These are phyloP conservation scores for Danionella dracula DNA, from an alignment of 2,797 vertebrate genomes.

Conservation along the genomic window DNA sequence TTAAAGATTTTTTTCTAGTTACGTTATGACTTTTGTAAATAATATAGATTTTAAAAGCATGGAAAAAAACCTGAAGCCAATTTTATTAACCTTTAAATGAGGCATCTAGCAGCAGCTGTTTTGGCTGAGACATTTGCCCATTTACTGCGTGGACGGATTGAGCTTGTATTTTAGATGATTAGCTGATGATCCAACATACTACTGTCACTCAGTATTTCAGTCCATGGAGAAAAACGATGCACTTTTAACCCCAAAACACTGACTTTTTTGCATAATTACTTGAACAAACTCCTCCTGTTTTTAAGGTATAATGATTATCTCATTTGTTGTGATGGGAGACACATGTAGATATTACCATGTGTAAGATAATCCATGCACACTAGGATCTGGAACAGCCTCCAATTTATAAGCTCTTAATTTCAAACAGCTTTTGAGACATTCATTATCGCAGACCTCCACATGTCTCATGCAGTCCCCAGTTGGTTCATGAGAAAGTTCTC, in stretches of 20 bases:
- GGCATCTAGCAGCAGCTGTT: constrained; percentile 60
- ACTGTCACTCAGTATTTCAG: constrained; percentile 55
- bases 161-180: constrained; percentile 53
- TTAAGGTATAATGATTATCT: not conserved
- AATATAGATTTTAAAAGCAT: constrained; percentile 45
- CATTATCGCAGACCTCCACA: not conserved
- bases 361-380: not conserved
- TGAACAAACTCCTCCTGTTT: constrained; percentile 14
- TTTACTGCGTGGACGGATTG: constrained; percentile 48
- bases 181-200: constrained; percentile 50
- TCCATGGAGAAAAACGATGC: constrained; percentile 63
- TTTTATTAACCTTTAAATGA: constrained; percentile 53
- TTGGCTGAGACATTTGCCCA: constrained; percentile 44
- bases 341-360: not conserved
- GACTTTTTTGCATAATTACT: constrained; percentile 52
- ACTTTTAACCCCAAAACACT: constrained; percentile 57
- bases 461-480: too few relatives aligned
- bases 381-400: not conserved
- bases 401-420: not conserved
- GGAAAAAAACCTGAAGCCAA: constrained; percentile 62
- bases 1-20: too few relatives aligned
- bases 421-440: not conserved
- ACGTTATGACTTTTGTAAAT: too few relatives aligned
- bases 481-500: too few relatives aligned
- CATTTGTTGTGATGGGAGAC: not conserved